phyloP scores from a whole-genome alignment of 2,797 vertebrate genomes.

The Lateolabrax maculatus region DNA sequence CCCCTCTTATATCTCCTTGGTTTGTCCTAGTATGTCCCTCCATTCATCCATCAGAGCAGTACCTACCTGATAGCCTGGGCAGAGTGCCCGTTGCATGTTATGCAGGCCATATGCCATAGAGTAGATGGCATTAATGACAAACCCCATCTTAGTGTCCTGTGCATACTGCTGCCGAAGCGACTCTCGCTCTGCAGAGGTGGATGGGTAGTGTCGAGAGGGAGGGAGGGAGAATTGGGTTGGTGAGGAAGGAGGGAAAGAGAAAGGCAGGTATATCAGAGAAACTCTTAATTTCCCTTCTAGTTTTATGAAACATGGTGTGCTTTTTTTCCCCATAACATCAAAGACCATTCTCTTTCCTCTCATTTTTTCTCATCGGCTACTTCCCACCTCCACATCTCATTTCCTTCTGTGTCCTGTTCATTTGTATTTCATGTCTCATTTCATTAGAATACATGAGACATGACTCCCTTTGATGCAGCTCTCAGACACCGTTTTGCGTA shows the following conservation, averaged over 20 bases:
- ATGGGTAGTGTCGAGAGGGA: neutral
- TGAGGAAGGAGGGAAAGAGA: constrained; percentile 16
- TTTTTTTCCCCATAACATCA: constrained; percentile 61
- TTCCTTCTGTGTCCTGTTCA: constrained; percentile 64
- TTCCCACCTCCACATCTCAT: constrained; percentile 54
- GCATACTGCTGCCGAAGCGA: constrained; percentile 94
- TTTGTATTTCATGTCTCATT: constrained; percentile 70
- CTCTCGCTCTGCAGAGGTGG: constrained; percentile 78
- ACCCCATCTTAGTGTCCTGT: constrained; percentile 99
- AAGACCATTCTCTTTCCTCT: constrained; percentile 54
- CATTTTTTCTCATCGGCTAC: constrained; percentile 52
- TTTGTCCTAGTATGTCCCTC: constrained; percentile 6
- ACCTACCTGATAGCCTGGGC: constrained; percentile 89
- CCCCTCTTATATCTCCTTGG: constrained; percentile 7
- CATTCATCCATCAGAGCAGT: constrained; percentile 37
- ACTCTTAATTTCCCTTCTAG: constrained; percentile 40
- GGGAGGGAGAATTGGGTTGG: neutral
- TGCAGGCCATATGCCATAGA: constrained; percentile 98
- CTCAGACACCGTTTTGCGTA: constrained; percentile 62
- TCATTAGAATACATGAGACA: constrained; percentile 78
- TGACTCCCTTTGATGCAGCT: constrained; percentile 76
- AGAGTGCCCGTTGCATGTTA: constrained; percentile 94
- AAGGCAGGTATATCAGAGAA: constrained; percentile 46
- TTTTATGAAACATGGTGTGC: constrained; percentile 34
- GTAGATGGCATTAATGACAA: constrained; percentile 98